A percentile compares a stretch with the other conserved stretches of the same genome.
Conservation (phyloP, 2,113 vertebrate genomes). For the Chrysemys picta region DNA sequence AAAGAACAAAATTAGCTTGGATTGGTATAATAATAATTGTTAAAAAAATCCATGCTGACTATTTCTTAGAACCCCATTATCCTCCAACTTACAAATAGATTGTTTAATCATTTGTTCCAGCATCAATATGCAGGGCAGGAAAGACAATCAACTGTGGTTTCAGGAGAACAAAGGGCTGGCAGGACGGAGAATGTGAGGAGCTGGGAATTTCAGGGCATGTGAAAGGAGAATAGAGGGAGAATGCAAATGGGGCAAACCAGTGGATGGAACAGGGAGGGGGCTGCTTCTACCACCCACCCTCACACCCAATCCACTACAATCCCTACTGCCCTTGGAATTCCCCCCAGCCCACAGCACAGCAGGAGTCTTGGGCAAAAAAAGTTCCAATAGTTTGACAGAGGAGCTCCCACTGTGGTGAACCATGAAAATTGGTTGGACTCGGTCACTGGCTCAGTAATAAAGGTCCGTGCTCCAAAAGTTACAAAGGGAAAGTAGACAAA, state of each 20-base stretch:
- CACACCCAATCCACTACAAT: not conserved
- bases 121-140: not conserved
- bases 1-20: no score
- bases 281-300: not conserved
- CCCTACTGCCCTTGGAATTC: not conserved
- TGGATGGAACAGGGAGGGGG: not conserved
- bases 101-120: no score
- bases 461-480: not conserved
- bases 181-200: not conserved
- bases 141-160: not conserved
- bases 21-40: no score
- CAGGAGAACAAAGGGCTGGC: not conserved
- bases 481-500: not conserved
- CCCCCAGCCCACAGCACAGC: not conserved
- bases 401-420: not conserved
- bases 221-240: not conserved
- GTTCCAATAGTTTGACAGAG: not conserved
- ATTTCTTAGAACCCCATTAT: no score
- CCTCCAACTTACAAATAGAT: no score
- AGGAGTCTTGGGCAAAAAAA: not conserved
- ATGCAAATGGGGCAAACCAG: not conserved
- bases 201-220: not conserved
- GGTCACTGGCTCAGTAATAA: not conserved
- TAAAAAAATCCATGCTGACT: no score
- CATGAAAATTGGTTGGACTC: not conserved